Percentiles rank a stretch among this genome's conserved stretches.
Conservation (phyloP, 2,113 vertebrate species). For the Equus przewalskii region DNA sequence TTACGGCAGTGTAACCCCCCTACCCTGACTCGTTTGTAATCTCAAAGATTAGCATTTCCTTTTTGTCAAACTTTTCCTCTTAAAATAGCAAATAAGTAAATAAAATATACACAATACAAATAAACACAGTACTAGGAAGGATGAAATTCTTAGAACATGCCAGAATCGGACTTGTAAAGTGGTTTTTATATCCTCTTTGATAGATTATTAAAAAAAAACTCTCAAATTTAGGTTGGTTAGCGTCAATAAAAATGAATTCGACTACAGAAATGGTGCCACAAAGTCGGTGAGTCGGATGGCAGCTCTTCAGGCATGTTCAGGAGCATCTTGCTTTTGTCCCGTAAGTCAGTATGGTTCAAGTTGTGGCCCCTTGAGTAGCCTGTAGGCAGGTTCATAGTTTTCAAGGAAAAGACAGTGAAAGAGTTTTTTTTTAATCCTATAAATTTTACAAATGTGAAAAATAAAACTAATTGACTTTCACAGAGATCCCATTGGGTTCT, state of each 20-base stretch:
- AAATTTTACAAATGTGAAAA: not conserved
- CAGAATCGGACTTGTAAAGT: not conserved
- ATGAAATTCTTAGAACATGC: not conserved
- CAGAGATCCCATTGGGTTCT: not conserved
- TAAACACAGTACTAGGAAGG: not conserved
- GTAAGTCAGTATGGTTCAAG: not conserved
- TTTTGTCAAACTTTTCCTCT: not conserved
- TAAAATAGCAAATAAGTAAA: slow-evolving; percentile 1
- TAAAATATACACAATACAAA: not conserved
- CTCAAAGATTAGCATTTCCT: not conserved
- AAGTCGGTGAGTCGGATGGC: not conserved
- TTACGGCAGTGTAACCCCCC: not conserved
- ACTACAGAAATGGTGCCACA: not conserved
- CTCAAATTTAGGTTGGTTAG: not conserved
- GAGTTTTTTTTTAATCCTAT: not conserved
- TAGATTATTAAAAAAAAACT: not conserved
- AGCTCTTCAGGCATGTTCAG: not conserved
- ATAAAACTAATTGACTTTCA: not conserved
- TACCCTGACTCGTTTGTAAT: not conserved
- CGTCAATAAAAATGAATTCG: not conserved
- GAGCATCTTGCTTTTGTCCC: not conserved
- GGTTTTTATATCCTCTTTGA: not conserved
- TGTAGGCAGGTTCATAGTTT: not conserved
- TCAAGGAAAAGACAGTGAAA: not conserved
- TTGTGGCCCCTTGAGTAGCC: not conserved